phyloP scores from a whole-genome alignment of 2,888 invertebrate genomes.

The Vesta saturnalis region DNA sequence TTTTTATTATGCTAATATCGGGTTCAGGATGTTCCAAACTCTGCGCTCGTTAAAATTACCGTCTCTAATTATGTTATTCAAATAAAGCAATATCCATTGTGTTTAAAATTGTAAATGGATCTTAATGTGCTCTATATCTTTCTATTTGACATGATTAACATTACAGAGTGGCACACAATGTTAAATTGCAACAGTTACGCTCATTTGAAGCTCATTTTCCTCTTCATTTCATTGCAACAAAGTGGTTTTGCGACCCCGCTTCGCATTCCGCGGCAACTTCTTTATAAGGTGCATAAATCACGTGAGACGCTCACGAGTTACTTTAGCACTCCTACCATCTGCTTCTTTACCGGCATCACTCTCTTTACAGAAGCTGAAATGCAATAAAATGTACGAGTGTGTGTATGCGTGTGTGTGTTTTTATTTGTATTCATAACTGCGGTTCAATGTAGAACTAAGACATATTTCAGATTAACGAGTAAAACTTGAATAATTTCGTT shows the following conservation, averaged over 20 bases:
- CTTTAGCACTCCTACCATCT: slow-evolving; percentile 33
- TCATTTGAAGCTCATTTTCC: slow-evolving; percentile 61
- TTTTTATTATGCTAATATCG: neutral
- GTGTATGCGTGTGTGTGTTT: too few species aligned
- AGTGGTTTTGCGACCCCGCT: slow-evolving; percentile 58
- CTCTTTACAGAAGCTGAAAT: slow-evolving; percentile 37
- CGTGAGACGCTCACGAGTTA: slow-evolving; percentile 44
- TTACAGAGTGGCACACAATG: slow-evolving; percentile 46
- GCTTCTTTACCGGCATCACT: slow-evolving; percentile 29
- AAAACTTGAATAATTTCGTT: too few species aligned
- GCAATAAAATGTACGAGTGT: slow-evolving; percentile 3
- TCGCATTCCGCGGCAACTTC: slow-evolving; percentile 59
- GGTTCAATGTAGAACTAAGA: too few species aligned
- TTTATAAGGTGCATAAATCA: slow-evolving; percentile 62
- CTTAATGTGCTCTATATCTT: slow-evolving; percentile 49
- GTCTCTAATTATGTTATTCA: slow-evolving; percentile 12
- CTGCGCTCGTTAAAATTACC: slow-evolving; percentile 8
- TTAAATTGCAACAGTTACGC: slow-evolving; percentile 58
- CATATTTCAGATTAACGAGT: too few species aligned
- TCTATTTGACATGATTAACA: slow-evolving; percentile 35
- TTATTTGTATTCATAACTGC: slow-evolving; percentile 14
- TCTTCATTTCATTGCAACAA: slow-evolving; percentile 61
- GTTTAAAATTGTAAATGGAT: slow-evolving; percentile 11
- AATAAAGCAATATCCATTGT: slow-evolving; percentile 8
- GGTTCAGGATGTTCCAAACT: neutral